Conservation (phyloP, 2,113 vertebrate genomes). For the Anguilla japonica region DNA sequence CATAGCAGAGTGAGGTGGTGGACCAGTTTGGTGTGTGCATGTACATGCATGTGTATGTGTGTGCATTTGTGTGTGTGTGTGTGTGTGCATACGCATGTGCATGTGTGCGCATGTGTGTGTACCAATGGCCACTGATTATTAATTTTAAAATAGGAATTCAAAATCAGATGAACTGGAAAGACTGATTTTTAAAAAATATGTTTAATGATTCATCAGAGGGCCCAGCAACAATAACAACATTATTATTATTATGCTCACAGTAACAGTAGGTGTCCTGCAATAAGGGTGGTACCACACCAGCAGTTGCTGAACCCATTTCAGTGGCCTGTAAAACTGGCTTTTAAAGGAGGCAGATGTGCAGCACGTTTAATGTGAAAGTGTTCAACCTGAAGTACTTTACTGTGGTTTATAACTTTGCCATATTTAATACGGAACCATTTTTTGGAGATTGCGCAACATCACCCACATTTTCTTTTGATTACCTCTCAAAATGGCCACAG, state of each 20-base stretch:
- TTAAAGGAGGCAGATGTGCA: not conserved
- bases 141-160: no score
- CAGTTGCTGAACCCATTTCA: not conserved
- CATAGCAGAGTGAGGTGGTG: no score
- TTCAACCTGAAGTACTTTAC: not conserved
- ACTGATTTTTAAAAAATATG: no score
- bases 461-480: not conserved
- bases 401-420: not conserved
- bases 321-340: not conserved
- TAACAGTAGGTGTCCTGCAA: not conserved
- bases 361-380: not conserved
- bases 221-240: no score
- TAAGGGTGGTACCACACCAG: not conserved
- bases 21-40: not conserved
- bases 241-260: no score
- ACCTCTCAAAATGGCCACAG: not conserved
- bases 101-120: not conserved
- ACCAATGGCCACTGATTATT: no score
- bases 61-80: conserved; percentile 4
- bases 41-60: not conserved
- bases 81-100: not conserved
- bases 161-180: no score
- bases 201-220: no score
- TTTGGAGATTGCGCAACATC: not conserved
- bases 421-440: not conserved